These are phyloP conservation scores for Monoplex corrugatus DNA, from an alignment of 2,888 invertebrate species.

Conservation along the genomic window DNA sequence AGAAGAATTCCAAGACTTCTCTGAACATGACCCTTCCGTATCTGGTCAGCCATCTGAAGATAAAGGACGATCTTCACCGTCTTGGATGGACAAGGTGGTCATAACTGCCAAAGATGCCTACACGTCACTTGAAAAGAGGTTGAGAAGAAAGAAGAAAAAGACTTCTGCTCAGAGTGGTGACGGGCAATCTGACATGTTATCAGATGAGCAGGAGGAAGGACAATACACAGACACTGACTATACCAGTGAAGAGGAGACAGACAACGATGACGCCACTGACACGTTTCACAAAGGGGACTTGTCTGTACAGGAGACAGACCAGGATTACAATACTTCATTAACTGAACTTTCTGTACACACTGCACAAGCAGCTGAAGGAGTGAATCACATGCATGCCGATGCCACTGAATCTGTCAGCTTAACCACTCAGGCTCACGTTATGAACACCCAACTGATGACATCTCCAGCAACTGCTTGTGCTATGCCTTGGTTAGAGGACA, in stretches of 20 bases:
- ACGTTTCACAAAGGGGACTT: too few relatives aligned
- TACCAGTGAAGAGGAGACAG: neutral
- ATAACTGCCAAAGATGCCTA: constrained; percentile 33
- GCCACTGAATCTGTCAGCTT: too few relatives aligned
- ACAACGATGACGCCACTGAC: neutral
- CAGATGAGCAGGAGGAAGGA: neutral
- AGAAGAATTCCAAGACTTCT: neutral
- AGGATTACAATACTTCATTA: too few relatives aligned
- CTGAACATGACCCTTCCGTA: neutral
- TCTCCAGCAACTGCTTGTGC: too few relatives aligned
- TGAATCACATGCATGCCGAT: too few relatives aligned
- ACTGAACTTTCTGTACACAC: too few relatives aligned
- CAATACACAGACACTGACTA: neutral
- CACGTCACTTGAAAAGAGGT: neutral
- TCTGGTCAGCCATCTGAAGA: neutral
- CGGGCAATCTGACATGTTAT: neutral
- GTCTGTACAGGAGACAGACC: too few relatives aligned
- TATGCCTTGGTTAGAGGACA: too few relatives aligned
- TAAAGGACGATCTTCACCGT: constrained; percentile 16
- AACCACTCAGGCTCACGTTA: too few relatives aligned
- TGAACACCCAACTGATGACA: too few relatives aligned
- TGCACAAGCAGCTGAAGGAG: too few relatives aligned
- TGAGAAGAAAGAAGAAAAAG: constrained; percentile 24
- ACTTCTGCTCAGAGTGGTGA: neutral
- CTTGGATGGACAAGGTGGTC: constrained; percentile 11